phyloP scores from a whole-genome alignment of 2,888 invertebrate genomes.

The Troides oblongomaculatus region DNA sequence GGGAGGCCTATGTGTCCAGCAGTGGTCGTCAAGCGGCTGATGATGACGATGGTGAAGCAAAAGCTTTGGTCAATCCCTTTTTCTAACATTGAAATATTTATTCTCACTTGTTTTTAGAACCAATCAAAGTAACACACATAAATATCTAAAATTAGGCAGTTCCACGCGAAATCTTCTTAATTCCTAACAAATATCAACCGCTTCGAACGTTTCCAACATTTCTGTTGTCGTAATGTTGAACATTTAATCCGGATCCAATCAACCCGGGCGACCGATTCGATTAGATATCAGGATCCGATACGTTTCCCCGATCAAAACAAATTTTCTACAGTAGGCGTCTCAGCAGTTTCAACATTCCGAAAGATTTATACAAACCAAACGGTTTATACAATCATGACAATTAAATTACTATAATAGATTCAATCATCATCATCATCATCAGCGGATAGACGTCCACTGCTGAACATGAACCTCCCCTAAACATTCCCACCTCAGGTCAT shows the following conservation, averaged over 20 bases:
- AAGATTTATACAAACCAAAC: background rate
- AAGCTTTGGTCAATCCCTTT: too few species aligned
- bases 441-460: background rate
- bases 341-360: background rate
- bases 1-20: too few species aligned
- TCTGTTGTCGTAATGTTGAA: constrained; percentile 30
- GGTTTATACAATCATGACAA: too few species aligned
- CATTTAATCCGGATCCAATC: constrained; percentile 38
- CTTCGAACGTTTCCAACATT: constrained; percentile 24
- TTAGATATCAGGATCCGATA: constrained; percentile 25
- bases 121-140: background rate
- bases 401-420: too few species aligned
- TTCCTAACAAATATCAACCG: background rate
- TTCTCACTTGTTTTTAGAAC: background rate
- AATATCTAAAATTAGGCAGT: background rate
- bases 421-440: background rate
- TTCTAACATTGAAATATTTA: background rate
- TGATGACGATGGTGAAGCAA: too few species aligned
- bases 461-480: background rate
- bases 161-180: background rate
- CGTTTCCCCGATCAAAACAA: constrained; percentile 27
- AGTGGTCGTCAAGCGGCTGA: too few species aligned
- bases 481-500: too few species aligned
- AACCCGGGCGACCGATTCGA: constrained; percentile 25
- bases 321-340: constrained; percentile 18